Percentiles rank a stretch among this genome's conserved stretches.
Conservation (phyloP, 2,888 invertebrate genomes). For the Apeira syringaria region DNA sequence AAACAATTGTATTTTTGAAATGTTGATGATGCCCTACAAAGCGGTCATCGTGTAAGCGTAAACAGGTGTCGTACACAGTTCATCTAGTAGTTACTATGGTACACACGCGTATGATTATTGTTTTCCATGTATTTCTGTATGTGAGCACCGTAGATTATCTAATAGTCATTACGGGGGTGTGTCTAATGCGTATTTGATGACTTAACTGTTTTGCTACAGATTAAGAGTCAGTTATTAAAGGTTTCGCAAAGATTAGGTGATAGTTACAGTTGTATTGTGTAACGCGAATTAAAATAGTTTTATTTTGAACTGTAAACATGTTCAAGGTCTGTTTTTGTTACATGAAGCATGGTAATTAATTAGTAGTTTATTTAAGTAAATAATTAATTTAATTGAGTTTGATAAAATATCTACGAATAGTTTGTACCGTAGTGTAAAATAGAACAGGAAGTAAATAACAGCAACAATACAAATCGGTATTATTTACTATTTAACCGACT, state of each 20-base stretch:
- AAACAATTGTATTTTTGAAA: no score
- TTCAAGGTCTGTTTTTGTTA: slow-evolving; percentile 32
- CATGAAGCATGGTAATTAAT: slow-evolving; percentile 8
- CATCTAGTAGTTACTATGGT: neutral
- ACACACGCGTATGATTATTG: slow-evolving; percentile 7
- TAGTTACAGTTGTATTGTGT: slow-evolving; percentile 15
- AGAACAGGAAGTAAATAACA: no score
- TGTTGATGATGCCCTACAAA: no score
- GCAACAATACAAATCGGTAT: no score
- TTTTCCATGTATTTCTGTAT: slow-evolving; percentile 21
- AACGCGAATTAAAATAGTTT: slow-evolving; percentile 21
- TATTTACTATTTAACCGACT: no score
- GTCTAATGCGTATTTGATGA: slow-evolving; percentile 32
- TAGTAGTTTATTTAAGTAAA: no score
- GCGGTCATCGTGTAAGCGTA: no score
- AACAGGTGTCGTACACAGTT: no score
- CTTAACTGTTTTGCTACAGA: slow-evolving; percentile 15
- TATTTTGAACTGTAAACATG: slow-evolving; percentile 30
- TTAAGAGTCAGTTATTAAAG: neutral
- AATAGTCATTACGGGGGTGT: slow-evolving; percentile 39
- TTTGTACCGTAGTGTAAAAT: no score
- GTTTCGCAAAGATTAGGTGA: neutral
- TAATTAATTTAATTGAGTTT: slow-evolving; percentile 6
- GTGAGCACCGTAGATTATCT: slow-evolving; percentile 31
- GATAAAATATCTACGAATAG: no score